Conservation (phyloP, 2,888 invertebrate species). For the Myopa testacea region DNA sequence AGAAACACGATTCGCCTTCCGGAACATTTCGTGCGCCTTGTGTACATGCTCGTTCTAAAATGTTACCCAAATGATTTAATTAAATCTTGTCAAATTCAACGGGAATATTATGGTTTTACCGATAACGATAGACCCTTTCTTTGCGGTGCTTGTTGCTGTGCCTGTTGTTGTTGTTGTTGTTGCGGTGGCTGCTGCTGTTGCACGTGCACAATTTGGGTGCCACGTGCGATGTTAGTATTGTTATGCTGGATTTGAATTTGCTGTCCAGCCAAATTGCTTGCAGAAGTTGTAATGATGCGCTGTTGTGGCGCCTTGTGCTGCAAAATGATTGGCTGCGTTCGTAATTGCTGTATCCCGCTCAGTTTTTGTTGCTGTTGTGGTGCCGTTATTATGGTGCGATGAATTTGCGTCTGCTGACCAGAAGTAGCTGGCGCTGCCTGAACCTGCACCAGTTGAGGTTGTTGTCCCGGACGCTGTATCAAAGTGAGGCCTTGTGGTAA, state of each 20-base stretch:
- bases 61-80: not conserved
- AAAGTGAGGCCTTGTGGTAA: conserved; percentile 67
- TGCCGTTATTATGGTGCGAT: conserved; percentile 66
- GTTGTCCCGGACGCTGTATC: conserved; percentile 68
- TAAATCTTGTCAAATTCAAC: too few species aligned
- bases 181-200: conserved; percentile 57
- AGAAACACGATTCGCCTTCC: conserved; percentile 94
- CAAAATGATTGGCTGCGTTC: conserved; percentile 64
- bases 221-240: conserved; percentile 55
- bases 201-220: conserved; percentile 62
- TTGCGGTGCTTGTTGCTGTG: conserved; percentile 61
- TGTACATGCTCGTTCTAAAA: conserved; percentile 93
- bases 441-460: conserved; percentile 68
- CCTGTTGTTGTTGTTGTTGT: conserved; percentile 67
- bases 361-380: conserved; percentile 55
- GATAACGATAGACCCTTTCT: conserved; percentile 66
- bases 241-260: conserved; percentile 54
- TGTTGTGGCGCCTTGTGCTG: conserved; percentile 64
- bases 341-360: conserved; percentile 58
- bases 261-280: conserved; percentile 49
- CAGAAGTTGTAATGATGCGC: conserved; percentile 57
- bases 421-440: conserved; percentile 58
- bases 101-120: conserved; percentile 55
- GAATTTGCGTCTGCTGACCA: conserved; percentile 56
- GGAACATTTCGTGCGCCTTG: conserved; percentile 98